Conservation (phyloP, 2,113 vertebrate genomes). For the Boleophthalmus pectinirostris region DNA sequence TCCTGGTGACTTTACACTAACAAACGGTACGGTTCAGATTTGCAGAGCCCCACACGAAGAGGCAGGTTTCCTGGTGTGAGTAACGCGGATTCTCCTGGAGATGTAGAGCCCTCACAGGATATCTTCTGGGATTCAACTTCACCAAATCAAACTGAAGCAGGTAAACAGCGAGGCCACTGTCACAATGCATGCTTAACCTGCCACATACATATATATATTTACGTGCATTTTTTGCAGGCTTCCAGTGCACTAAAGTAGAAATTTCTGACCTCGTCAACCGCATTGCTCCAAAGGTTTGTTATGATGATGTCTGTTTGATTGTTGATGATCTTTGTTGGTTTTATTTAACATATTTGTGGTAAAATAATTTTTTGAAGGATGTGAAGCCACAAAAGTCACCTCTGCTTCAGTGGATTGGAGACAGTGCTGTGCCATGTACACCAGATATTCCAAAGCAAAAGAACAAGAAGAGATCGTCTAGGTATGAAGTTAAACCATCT, state of each 20-base stretch:
- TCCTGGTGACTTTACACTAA: background rate
- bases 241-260: constrained; percentile 71
- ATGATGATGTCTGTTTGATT: background rate
- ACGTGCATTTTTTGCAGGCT: constrained; percentile 53
- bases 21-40: constrained; percentile 39
- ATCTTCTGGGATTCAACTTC: constrained; percentile 78
- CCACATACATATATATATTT: background rate
- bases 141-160: constrained; percentile 51
- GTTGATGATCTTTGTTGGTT: background rate
- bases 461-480: constrained; percentile 72
- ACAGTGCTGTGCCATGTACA: constrained; percentile 83
- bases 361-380: constrained; percentile 67
- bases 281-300: constrained; percentile 90
- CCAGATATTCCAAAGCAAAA: constrained; percentile 76
- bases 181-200: background rate
- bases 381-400: constrained; percentile 73
- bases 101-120: constrained; percentile 69
- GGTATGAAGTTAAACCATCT: constrained; percentile 65
- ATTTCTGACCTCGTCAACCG: constrained; percentile 93
- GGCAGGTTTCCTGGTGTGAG: constrained; percentile 30
- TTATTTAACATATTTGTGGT: background rate
- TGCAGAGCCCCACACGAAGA: constrained; percentile 60
- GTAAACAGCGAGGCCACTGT: constrained; percentile 27
- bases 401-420: constrained; percentile 90
- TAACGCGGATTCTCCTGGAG: constrained; percentile 68